Evolutionary conservation across 2,113 vertebrate species (phyloP), one percentile per base, ranked within the genome.

Genomic region (Tragelaphus imberbis): DNA sequence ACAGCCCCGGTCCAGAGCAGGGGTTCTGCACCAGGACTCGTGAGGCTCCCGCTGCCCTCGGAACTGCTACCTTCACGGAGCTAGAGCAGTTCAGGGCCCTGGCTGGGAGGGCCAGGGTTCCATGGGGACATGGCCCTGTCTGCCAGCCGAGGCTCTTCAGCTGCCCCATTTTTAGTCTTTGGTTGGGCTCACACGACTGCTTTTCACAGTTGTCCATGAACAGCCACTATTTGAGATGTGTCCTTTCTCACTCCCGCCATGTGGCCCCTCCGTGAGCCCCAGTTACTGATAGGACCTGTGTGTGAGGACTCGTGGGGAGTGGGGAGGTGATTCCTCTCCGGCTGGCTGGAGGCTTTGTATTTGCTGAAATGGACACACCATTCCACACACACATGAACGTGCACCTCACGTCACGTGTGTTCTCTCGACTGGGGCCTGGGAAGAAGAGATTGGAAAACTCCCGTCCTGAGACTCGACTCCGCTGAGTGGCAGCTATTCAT

Each of bases 401-500:
- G 21, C 12, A 56, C 5, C 77, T 82, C 36, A 23, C 2, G 10
- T 19, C 14, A 33, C 8, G 3, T 15, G 7, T 28, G 17, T 53
- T 36, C 75, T 90, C 58, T 56, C 23, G 16, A 16, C 0, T 11
- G 33, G 58, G 75, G 33, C n/a, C 79, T 58, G 36, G 53, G 88
- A 82, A 68, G 87, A 55, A 10, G 2, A 92, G 33, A 27, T 21
- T 40, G 33, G 58, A 23, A 5, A 82, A 84, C 51, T 25, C 53
- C 56, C 23, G 3, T 77, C 96, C 68, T 6, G n/a, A 81, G 80
- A 88, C 47, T 10, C 2, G 53, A 56, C 40, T 79, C 19, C 63
- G 71, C 75, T 14, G 21, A 55, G 40, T 63, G 86, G 97, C 90
- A 98, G 98, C 99, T 99, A 98, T 99, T 99, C 98, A 99, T 99